Conservation (phyloP, 2,888 invertebrate species). For the Hedychridium roseum region DNA sequence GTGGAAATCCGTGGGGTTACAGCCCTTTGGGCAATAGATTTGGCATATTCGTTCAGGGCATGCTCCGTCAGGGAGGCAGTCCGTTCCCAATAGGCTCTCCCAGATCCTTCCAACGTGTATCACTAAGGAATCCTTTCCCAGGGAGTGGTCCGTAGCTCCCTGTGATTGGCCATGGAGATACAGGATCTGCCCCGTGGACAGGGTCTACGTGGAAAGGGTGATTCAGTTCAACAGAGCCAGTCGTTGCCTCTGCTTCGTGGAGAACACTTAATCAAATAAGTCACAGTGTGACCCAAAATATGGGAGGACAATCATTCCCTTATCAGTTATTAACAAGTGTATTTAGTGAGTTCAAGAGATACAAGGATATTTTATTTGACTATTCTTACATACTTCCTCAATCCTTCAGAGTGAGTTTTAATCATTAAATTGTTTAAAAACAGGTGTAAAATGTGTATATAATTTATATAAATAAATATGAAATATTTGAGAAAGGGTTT, state of each 20-base stretch:
- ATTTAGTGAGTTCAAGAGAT: not conserved
- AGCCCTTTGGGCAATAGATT: conserved; percentile 45
- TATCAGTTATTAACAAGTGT: conserved; percentile 7
- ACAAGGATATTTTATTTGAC: not conserved
- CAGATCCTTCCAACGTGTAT: conserved; percentile 46
- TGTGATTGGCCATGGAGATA: conserved; percentile 41
- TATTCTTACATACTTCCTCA: not conserved
- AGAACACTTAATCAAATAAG: not conserved
- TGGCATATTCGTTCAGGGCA: conserved; percentile 46
- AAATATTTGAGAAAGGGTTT: no score
- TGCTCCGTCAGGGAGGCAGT: conserved; percentile 40
- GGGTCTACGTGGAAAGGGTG: conserved; percentile 37
- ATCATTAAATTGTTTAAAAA: no score
- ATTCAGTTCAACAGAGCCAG: conserved; percentile 30
- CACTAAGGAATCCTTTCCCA: conserved; percentile 37
- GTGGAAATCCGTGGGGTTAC: conserved; percentile 29
- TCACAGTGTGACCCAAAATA: not conserved
- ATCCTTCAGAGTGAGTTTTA: no score
- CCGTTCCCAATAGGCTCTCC: conserved; percentile 27
- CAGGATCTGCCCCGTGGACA: conserved; percentile 35
- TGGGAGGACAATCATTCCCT: not conserved
- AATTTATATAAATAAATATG: no score
- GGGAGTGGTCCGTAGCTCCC: conserved; percentile 45
- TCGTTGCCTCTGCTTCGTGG: conserved; percentile 4
- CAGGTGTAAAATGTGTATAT: no score